Conservation (phyloP, 2,888 invertebrate species). For the Fissipunctia ypsillon region DNA sequence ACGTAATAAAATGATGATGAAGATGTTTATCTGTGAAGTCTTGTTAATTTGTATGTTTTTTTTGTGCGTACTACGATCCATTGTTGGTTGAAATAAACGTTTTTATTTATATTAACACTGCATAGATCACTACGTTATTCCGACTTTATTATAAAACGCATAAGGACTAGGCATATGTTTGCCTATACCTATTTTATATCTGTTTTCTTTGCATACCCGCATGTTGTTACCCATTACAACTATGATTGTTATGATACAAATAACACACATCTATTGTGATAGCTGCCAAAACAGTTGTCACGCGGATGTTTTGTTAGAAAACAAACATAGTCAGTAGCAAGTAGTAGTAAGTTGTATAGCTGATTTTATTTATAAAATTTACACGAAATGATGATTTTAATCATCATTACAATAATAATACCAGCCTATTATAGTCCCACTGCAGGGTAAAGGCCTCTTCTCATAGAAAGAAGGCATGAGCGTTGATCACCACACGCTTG, state of each 20-base stretch:
- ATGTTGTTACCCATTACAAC: not conserved
- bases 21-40: too few species aligned
- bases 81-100: too few species aligned
- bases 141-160: not conserved
- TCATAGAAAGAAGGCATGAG: too few species aligned
- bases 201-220: not conserved
- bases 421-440: too few species aligned
- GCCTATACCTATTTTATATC: too few species aligned
- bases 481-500: too few species aligned
- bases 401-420: too few species aligned
- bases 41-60: too few species aligned
- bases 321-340: conserved; percentile 12
- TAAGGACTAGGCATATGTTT: not conserved
- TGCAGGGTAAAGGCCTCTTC: too few species aligned
- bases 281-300: conserved; percentile 22
- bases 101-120: not conserved
- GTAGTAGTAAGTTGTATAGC: not conserved
- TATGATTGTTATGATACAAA: conserved; percentile 9
- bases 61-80: too few species aligned
- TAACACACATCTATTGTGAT: conserved; percentile 6
- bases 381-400: not conserved
- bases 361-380: conserved; percentile 10
- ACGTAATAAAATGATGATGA: too few species aligned
- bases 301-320: conserved; percentile 19
- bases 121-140: not conserved